These are phyloP conservation scores for Cephonodes hylas DNA, from an alignment of 2,888 invertebrate species.

Conservation along the genomic window DNA sequence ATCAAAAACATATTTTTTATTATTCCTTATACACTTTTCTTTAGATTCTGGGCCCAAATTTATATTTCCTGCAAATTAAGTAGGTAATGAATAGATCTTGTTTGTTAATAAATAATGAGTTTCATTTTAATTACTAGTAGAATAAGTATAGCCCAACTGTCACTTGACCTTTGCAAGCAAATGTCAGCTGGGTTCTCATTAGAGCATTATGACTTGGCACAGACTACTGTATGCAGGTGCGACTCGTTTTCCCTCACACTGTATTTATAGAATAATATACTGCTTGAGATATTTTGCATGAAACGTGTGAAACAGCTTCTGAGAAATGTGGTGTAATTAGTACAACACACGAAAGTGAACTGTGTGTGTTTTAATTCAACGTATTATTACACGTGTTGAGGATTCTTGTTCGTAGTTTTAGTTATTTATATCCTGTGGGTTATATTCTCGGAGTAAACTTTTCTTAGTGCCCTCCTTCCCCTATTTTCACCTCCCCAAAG, in stretches of 20 bases:
- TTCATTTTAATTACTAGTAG: no score
- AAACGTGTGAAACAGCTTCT: background rate
- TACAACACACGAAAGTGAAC: background rate
- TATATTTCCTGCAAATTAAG: no score
- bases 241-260: conserved; percentile 1
- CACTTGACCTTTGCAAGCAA: background rate
- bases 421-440: background rate
- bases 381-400: background rate
- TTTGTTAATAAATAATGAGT: no score
- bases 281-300: conserved; percentile 10
- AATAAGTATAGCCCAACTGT: background rate
- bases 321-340: background rate
- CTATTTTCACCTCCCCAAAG: no score
- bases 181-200: background rate
- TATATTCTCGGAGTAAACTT: background rate
- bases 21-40: no score
- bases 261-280: conserved; percentile 9
- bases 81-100: no score
- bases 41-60: no score
- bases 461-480: no score
- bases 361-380: background rate
- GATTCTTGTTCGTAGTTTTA: background rate
- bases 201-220: conserved; percentile 4
- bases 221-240: conserved; percentile 13
- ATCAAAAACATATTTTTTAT: no score